Percentiles rank a stretch among this genome's conserved stretches.
These are phyloP conservation scores for Ellobius talpinus DNA, from an alignment of 2,113 vertebrate species.

Conservation along the genomic window DNA sequence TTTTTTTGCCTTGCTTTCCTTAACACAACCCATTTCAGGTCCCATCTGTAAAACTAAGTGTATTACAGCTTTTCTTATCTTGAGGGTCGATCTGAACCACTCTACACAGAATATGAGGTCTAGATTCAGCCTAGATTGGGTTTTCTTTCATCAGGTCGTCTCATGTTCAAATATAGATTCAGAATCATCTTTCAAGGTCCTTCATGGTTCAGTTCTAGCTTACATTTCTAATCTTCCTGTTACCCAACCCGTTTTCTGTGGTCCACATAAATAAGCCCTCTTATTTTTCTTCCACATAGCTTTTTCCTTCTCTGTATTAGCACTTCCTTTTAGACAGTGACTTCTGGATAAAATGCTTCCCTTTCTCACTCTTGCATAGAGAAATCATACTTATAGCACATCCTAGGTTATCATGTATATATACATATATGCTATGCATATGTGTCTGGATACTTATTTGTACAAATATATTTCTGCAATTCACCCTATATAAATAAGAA, in stretches of 20 bases:
- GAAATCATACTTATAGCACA: neutral
- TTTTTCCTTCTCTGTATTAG: neutral
- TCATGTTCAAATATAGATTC: neutral
- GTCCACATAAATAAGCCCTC: neutral
- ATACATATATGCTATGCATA: neutral
- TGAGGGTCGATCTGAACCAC: neutral
- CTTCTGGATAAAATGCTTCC: neutral
- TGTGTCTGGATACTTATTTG: neutral
- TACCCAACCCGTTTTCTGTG: neutral
- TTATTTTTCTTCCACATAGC: neutral
- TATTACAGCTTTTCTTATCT: neutral
- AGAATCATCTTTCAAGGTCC: neutral
- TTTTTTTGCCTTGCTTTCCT: neutral
- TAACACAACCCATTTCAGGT: neutral
- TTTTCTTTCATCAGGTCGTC: neutral
- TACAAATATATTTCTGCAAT: neutral
- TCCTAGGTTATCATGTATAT: neutral
- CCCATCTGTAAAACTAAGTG: neutral
- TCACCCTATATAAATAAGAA: neutral
- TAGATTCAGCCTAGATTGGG: neutral
- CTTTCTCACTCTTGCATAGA: neutral
- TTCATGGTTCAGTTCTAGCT: neutral
- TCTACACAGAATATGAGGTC: conserved; percentile 14
- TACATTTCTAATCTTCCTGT: neutral
- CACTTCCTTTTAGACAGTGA: neutral